phyloP scores from a whole-genome alignment of 1,140 invertebrate species.

The Adelges cooleyi region DNA sequence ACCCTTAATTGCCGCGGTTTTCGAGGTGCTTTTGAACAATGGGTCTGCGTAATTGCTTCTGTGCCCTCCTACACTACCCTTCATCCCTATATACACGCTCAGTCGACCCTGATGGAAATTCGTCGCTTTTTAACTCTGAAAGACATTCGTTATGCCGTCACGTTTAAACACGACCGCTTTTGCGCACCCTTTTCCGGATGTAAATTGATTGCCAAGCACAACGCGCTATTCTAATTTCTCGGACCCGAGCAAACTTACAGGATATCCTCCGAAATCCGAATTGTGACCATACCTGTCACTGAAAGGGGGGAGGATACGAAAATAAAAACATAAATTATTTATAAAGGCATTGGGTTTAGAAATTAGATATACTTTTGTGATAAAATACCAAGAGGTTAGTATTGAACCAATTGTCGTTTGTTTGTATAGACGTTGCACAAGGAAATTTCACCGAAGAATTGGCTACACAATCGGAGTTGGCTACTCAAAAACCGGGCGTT shows the following conservation, averaged over 20 bases:
- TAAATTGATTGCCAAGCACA: not conserved
- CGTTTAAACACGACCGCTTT: not conserved
- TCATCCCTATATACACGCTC: not conserved
- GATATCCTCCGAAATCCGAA: too few species aligned
- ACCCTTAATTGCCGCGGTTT: constrained; percentile 28
- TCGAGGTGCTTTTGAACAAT: constrained; percentile 21
- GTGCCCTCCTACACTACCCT: not conserved
- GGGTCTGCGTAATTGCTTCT: constrained; percentile 20
- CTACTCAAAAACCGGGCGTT: constrained; percentile 40
- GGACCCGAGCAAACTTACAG: too few species aligned
- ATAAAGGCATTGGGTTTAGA: too few species aligned
- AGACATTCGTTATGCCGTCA: constrained; percentile 4
- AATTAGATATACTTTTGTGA: too few species aligned
- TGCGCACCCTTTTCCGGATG: not conserved
- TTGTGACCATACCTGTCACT: too few species aligned
- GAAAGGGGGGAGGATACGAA: too few species aligned
- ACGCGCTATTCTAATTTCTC: not conserved
- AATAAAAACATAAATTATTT: too few species aligned
- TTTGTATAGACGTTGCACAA: constrained; percentile 55
- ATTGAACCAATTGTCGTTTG: too few species aligned
- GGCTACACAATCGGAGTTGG: constrained; percentile 38
- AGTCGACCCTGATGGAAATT: not conserved
- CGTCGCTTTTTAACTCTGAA: constrained; percentile 14
- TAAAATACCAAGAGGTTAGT: too few species aligned
- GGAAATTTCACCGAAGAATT: constrained; percentile 57